These are phyloP conservation scores for Aythya baeri DNA, from an alignment of 2,113 vertebrate species.

Conservation along the genomic window DNA sequence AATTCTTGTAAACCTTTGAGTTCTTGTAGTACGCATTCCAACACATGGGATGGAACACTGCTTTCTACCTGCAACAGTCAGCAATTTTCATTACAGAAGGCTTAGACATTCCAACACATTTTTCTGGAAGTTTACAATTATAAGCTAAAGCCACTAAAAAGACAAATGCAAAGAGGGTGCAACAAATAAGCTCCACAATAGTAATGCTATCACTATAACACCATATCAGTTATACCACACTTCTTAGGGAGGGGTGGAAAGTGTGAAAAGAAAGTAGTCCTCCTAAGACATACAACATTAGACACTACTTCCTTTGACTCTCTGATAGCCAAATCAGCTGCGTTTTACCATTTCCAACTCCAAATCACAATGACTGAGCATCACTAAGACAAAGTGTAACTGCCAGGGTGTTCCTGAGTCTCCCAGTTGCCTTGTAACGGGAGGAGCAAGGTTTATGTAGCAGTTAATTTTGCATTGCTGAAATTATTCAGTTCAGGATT, in stretches of 20 bases:
- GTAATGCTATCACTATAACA: background rate
- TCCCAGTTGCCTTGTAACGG: background rate
- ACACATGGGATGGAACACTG: conserved; percentile 81
- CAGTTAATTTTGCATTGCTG: background rate
- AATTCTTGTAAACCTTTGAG: conserved; percentile 91
- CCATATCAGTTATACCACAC: background rate
- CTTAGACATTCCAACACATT: background rate
- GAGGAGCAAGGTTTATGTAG: background rate
- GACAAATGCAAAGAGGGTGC: background rate
- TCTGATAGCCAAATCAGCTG: background rate
- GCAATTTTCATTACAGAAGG: background rate
- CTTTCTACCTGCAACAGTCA: conserved; percentile 87
- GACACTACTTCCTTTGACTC: background rate
- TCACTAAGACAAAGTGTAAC: background rate
- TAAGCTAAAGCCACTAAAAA: background rate
- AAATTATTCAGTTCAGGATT: background rate
- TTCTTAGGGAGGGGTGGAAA: rapidly evolving
- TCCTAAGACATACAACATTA: background rate
- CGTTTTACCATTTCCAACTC: background rate
- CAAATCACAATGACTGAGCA: background rate
- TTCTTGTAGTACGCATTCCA: conserved; percentile 87
- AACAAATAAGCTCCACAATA: background rate
- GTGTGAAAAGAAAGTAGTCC: background rate
- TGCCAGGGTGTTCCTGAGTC: background rate
- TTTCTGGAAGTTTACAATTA: background rate